A percentile compares a stretch with the other conserved stretches of the same genome.
phyloP scores from a whole-genome alignment of 2,888 invertebrate species.

The Polymixis lichenea region DNA sequence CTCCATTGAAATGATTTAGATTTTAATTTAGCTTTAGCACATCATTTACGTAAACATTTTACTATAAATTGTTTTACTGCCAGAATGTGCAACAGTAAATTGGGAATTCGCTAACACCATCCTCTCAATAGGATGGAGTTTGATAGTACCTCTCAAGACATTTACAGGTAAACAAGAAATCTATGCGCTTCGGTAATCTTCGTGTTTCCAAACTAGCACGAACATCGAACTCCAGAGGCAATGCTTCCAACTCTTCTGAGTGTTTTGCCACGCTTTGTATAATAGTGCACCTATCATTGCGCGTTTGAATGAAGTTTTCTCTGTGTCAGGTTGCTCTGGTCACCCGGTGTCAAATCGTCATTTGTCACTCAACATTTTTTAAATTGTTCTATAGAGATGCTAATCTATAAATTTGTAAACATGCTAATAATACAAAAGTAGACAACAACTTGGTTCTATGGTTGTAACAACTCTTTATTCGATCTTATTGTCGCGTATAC shows the following conservation, averaged over 20 bases:
- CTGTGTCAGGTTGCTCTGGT: neutral
- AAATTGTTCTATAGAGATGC: neutral
- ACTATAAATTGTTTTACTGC: conserved; percentile 81
- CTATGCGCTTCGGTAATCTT: neutral
- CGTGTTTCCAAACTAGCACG: neutral
- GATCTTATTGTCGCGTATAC: neutral
- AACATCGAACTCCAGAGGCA: neutral
- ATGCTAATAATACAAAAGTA: neutral
- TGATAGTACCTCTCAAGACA: conserved; percentile 89
- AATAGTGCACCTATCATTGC: neutral
- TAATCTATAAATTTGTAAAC: neutral
- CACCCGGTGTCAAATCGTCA: neutral
- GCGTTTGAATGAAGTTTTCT: neutral
- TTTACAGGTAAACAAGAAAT: conserved; percentile 6
- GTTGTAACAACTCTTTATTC: neutral
- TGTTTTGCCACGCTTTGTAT: neutral
- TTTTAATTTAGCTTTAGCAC: conserved; percentile 28
- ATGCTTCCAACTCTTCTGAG: neutral
- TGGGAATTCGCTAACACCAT: conserved; percentile 88
- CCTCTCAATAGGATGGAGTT: conserved; percentile 84
- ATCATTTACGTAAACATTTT: conserved; percentile 80
- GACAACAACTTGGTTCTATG: neutral
- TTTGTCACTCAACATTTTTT: neutral
- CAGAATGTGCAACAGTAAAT: conserved; percentile 85
- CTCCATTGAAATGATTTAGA: too few species aligned